phyloP scores from a whole-genome alignment of 2,888 invertebrate genomes.

The Athripsodes cinereus region DNA sequence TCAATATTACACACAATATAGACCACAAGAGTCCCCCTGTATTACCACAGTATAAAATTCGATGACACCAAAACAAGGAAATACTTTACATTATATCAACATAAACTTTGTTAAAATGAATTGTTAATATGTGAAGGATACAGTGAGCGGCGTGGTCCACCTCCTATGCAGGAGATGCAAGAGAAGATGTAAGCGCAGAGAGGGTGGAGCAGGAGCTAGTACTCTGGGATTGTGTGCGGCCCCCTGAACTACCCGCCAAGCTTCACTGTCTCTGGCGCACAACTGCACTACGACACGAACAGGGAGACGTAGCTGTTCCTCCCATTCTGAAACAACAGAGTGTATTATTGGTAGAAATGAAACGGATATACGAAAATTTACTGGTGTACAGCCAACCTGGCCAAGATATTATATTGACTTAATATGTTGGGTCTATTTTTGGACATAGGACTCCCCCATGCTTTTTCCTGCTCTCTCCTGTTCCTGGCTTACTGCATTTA shows the following conservation, averaged over 20 bases:
- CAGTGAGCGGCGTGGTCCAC: constrained; percentile 62
- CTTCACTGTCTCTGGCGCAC: constrained; percentile 68
- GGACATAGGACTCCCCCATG: too few relatives aligned
- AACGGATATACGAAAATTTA: too few relatives aligned
- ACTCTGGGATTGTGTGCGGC: constrained; percentile 88
- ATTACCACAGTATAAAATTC: too few relatives aligned
- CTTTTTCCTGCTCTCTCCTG: too few relatives aligned
- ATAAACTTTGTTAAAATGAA: not conserved
- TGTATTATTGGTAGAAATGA: too few relatives aligned
- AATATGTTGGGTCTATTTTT: too few relatives aligned
- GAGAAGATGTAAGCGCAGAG: constrained; percentile 64
- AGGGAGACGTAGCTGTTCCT: constrained; percentile 71
- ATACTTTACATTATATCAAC: not conserved
- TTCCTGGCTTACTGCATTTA: too few relatives aligned
- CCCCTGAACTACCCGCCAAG: constrained; percentile 80
- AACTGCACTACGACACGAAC: constrained; percentile 68
- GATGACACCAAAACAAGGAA: too few relatives aligned
- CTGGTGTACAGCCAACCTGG: too few relatives aligned
- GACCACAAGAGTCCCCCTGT: too few relatives aligned
- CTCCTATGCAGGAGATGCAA: constrained; percentile 66
- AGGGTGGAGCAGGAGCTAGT: constrained; percentile 64
- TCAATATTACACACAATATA: too few relatives aligned
- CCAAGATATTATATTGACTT: too few relatives aligned
- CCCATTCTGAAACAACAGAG: constrained; percentile 49
- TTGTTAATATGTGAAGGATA: constrained; percentile 47